A percentile compares a stretch with the other conserved stretches of the same genome.
Conservation (phyloP, 1,140 invertebrate species). For the Elymnias hypermnestra region DNA sequence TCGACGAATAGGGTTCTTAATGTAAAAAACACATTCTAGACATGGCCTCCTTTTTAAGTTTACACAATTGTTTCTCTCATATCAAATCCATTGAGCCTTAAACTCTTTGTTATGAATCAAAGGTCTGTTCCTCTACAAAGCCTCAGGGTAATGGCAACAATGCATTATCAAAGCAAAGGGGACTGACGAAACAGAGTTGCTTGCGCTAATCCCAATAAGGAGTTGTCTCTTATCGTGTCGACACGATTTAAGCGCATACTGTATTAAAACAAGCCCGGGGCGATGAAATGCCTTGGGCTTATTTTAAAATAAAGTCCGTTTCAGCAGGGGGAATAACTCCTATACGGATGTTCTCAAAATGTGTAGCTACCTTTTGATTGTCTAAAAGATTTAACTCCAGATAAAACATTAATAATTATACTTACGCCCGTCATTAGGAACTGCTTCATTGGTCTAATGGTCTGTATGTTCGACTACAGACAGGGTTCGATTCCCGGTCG, state of each 20-base stretch:
- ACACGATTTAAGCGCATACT: constrained; percentile 48
- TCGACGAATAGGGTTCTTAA: too few species aligned
- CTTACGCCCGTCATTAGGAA: too few species aligned
- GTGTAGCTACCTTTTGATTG: too few species aligned
- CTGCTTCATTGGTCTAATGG: too few species aligned
- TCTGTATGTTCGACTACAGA: too few species aligned
- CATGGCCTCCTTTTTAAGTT: background rate
- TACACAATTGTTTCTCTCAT: constrained; percentile 12
- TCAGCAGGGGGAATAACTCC: too few species aligned
- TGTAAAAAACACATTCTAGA: background rate
- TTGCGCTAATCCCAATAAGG: constrained; percentile 35
- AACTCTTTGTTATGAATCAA: background rate
- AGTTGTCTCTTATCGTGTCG: constrained; percentile 42
- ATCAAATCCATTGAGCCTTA: constrained; percentile 3
- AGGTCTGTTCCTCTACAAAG: background rate
- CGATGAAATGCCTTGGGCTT: too few species aligned
- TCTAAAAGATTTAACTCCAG: too few species aligned
- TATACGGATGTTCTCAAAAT: too few species aligned
- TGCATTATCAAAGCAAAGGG: constrained; percentile 24
- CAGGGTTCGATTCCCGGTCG: too few species aligned
- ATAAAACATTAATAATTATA: too few species aligned
- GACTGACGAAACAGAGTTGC: constrained; percentile 30
- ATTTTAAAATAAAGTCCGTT: too few species aligned
- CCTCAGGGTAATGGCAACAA: constrained; percentile 20
- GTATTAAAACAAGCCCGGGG: constrained; percentile 57